Base-by-base conservation (phyloP, 2,888 invertebrate species). In the Ophioninae sp. region DNA sequence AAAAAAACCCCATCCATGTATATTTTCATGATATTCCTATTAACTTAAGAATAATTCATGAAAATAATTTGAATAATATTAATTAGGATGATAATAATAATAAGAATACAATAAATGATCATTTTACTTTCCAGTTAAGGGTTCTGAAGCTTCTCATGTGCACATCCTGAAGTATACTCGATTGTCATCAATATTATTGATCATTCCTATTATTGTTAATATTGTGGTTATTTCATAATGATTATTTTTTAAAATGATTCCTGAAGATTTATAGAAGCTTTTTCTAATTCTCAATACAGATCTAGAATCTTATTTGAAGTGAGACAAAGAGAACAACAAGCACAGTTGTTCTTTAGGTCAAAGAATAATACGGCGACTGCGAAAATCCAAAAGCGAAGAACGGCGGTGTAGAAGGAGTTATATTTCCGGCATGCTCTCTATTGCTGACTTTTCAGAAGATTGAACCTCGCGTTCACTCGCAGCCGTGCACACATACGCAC, bases 341-440 rank as follows among this genome's bases (percentile, higher is more conserved):
- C 10, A 23, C 23, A 39, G 56, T 68, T 30, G 68, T 61, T 79
- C 76, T 83, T 73, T 77, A 77, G 83, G 72, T 78, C 65, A 78
- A 81, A 78, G 77, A 70, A 59, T 21, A 59, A 21, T 59, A 21
- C 21, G 20, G 21, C 7, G 69, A 80, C 77, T 77, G 20, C 20
- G 50, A 41, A 59, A 76, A 59, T 76, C 23, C 72, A 68, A 79
- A 67, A 76, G 75, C 21, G 44, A 39, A 44, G 61, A 76, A 21
- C 65, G 61, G 20, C 80, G 64, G 69, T 77, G 73, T 69, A 77
- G 83, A 83, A 77, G 73, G 83, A 83, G 79, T 79, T 79, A 76
- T 83, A 79, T 83, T 79, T 79, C 79, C 76, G 76, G 79, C 77
- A 73, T 80, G 76, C 73, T 65, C 67, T 62, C n/a, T 74, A 10